Percentiles rank a stretch among this genome's conserved stretches.
Evolutionary conservation across 2,888 invertebrate species (phyloP).

Genomic region (Stegophylla sp.): DNA sequence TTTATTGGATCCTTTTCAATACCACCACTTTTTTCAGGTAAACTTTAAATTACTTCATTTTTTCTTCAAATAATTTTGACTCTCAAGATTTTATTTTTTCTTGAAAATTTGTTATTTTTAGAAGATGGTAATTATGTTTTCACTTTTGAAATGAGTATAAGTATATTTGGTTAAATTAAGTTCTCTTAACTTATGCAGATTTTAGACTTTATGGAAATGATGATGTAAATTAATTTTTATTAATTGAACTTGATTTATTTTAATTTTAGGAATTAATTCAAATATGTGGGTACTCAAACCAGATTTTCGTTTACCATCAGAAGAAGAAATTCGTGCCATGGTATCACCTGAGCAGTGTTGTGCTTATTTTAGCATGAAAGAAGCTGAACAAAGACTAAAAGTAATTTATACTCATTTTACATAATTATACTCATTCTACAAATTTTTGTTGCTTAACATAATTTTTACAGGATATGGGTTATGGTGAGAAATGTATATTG

Average conservation of each 20-base stretch:
- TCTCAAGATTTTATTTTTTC: no score
- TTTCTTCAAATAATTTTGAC: no score
- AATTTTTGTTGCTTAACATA: slow-evolving; percentile 12
- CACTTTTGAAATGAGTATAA: no score
- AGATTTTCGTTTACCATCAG: slow-evolving; percentile 92
- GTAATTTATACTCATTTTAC: no score
- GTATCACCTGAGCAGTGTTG: slow-evolving; percentile 99
- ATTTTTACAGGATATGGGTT: slow-evolving; percentile 75
- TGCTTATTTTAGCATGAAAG: slow-evolving; percentile 96
- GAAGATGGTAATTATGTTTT: no score
- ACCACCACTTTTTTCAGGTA: no score
- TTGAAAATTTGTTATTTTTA: no score
- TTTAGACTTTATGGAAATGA: no score
- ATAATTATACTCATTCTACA: background rate
- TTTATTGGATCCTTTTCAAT: no score
- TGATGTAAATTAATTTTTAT: background rate
- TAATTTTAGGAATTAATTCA: slow-evolving; percentile 72
- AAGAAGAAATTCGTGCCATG: slow-evolving; percentile 98
- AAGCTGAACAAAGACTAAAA: slow-evolving; percentile 94
- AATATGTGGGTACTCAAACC: slow-evolving; percentile 96
- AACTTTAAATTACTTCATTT: no score
- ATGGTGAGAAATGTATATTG: slow-evolving; percentile 97
- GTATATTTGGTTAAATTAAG: no score
- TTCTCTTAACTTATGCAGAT: no score
- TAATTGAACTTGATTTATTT: slow-evolving; percentile 26